Evolutionary conservation across 2,797 vertebrate genomes (phyloP).

Genomic region (Chelmon rostratus): DNA sequence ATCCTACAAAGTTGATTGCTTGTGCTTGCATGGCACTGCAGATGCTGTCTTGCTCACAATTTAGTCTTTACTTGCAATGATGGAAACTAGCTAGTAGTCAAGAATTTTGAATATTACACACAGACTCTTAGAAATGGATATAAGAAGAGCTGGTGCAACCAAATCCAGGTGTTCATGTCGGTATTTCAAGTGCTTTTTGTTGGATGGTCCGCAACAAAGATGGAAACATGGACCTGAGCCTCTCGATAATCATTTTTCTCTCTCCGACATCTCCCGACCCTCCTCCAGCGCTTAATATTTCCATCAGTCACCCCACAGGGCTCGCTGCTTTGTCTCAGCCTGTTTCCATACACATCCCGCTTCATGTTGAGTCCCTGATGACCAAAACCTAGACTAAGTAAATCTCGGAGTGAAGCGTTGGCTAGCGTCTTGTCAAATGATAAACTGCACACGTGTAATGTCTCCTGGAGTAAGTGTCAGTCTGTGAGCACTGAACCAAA

Average conservation of each 20-base stretch:
- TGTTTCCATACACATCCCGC: slow-evolving; percentile 46
- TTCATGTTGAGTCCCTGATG: slow-evolving; percentile 45
- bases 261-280: slow-evolving; percentile 10
- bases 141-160: background rate
- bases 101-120: background rate
- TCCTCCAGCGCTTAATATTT: slow-evolving; percentile 42
- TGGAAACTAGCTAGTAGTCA: background rate
- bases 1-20: no score
- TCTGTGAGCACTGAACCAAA: slow-evolving; percentile 31
- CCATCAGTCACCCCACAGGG: slow-evolving; percentile 31
- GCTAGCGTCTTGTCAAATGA: slow-evolving; percentile 50
- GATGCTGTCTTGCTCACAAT: background rate
- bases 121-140: background rate
- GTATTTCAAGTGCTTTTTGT: slow-evolving; percentile 20
- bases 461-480: slow-evolving; percentile 63
- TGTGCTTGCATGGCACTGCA: background rate
- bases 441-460: slow-evolving; percentile 62
- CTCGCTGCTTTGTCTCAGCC: slow-evolving; percentile 6
- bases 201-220: slow-evolving; percentile 25
- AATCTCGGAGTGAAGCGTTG: slow-evolving; percentile 45
- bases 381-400: slow-evolving; percentile 48
- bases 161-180: slow-evolving; percentile 3
- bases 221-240: slow-evolving; percentile 26
- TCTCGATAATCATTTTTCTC: slow-evolving; percentile 37
- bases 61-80: no score